Base-by-base conservation (phyloP, 2,113 vertebrate genomes). In the Spilogale gracilis region DNA sequence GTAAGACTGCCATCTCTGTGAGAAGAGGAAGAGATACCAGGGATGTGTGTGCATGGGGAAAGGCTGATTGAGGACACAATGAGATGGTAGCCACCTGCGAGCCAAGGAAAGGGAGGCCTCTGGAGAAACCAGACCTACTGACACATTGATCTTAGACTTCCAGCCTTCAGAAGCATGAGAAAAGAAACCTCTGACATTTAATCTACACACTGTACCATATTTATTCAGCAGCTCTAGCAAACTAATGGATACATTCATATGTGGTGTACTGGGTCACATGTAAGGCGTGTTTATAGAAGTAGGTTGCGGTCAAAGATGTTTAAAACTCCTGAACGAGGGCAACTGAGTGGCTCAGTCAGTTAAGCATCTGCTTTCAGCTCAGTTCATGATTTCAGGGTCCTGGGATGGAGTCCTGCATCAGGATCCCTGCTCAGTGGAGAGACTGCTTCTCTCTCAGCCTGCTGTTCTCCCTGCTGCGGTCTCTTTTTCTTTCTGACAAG, bases 341-440 rank as follows among this genome's bases (percentile, higher is more conserved):
- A 16, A 13, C 2, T 67, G 30, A 13, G 30, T 6, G 6, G 13
- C 63, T 67, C 30, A 16, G 13, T 6, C 0, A 0, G 30, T 65
- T 65, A 65, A 32, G 63, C 27, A 14, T 16, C 30, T 16, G 6
- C 63, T 30, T 67, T 32, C 16, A 6, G 63, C 30, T 16, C 30
- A 32, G 30, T 6, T 32, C 63, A 16, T 67, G 63, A 67, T 67
- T 13, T 30, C 14, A 67, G 30, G 6, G 63, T 67, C 30, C 63
- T 67, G 30, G 63, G 63, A 17, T 32, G 0, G 30, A 17, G 63
- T 67, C 30, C 30, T 16, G 30, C 30, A 16, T 67, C 4, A 11
- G 63, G 63, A 30, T 67, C 63, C 30, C 63, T 16, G 63, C 21
- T 60, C 58, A 23, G 58, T 6, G 17, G 58, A 8, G 58, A 60